phyloP scores from a whole-genome alignment of 2,113 vertebrate species.

The Chitala chitala region DNA sequence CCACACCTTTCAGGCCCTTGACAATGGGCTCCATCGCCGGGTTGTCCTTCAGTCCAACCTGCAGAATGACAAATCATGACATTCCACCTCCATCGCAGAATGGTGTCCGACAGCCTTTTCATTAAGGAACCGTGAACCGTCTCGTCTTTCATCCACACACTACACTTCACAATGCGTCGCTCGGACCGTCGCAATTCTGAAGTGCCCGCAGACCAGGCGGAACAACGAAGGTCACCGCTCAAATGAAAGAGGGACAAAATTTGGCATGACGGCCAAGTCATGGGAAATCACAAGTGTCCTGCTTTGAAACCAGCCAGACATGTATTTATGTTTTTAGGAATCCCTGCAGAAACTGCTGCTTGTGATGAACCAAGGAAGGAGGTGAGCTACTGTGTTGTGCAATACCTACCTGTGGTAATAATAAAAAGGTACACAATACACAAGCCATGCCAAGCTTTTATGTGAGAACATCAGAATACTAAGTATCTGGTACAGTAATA shows the following conservation, averaged over 20 bases:
- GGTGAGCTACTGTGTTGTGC: too few species aligned
- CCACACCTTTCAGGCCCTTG: constrained; percentile 91
- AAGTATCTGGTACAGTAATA: neutral
- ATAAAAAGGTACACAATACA: neutral
- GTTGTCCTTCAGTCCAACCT: constrained; percentile 93
- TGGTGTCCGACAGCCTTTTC: too few species aligned
- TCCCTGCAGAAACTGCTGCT: too few species aligned
- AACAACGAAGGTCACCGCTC: neutral
- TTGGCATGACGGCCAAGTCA: too few species aligned
- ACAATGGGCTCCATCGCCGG: constrained; percentile 93
- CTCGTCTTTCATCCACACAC: neutral
- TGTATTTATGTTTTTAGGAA: too few species aligned
- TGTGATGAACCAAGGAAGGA: too few species aligned
- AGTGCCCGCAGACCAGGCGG: neutral
- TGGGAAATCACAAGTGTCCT: too few species aligned
- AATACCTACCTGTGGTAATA: neutral
- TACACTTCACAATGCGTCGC: neutral
- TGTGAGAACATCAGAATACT: neutral
- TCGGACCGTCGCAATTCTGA: neutral
- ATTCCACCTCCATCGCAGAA: neutral
- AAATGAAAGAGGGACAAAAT: neutral
- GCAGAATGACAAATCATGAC: constrained; percentile 40
- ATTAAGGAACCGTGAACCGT: too few species aligned
- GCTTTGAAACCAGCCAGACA: too few species aligned
- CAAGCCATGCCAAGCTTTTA: neutral